Evolutionary conservation across 2,888 invertebrate species (phyloP).

Genomic region (Hydroisotoma schaefferi): DNA sequence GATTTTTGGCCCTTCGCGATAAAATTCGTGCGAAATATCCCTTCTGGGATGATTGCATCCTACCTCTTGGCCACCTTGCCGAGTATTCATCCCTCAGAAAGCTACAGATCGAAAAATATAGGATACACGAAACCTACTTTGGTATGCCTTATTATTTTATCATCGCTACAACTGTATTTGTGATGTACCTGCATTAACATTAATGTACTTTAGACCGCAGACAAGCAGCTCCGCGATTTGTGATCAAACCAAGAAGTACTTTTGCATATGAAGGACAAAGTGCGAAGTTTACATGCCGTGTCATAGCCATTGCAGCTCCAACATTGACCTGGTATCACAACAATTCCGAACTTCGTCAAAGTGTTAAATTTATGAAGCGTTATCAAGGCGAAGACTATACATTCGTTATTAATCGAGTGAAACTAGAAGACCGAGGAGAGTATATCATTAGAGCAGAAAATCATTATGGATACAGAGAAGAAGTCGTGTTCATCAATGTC

Average conservation of each 20-base stretch:
- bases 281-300: constrained; percentile 94
- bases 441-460: constrained; percentile 96
- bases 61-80: constrained; percentile 93
- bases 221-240: constrained; percentile 97
- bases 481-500: constrained; percentile 93
- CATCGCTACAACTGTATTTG: background rate
- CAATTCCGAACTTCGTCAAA: constrained; percentile 87
- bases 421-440: constrained; percentile 92
- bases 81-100: constrained; percentile 96
- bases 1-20: constrained; percentile 83
- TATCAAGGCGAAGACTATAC: constrained; percentile 95
- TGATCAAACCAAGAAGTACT: constrained; percentile 91
- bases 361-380: constrained; percentile 98
- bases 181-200: constrained; percentile 3
- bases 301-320: constrained; percentile 90
- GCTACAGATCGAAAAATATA: constrained; percentile 91
- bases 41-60: constrained; percentile 74
- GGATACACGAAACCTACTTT: constrained; percentile 92
- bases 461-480: constrained; percentile 91
- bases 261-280: constrained; percentile 97
- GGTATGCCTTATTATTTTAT: constrained; percentile 58
- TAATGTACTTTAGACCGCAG: constrained; percentile 68
- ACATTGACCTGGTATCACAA: constrained; percentile 95
- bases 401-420: constrained; percentile 94
- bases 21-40: constrained; percentile 78